Percentiles rank a stretch among this genome's conserved stretches.
Conservation (phyloP, 2,797 vertebrate species). For the Cryptoprocta ferox region DNA sequence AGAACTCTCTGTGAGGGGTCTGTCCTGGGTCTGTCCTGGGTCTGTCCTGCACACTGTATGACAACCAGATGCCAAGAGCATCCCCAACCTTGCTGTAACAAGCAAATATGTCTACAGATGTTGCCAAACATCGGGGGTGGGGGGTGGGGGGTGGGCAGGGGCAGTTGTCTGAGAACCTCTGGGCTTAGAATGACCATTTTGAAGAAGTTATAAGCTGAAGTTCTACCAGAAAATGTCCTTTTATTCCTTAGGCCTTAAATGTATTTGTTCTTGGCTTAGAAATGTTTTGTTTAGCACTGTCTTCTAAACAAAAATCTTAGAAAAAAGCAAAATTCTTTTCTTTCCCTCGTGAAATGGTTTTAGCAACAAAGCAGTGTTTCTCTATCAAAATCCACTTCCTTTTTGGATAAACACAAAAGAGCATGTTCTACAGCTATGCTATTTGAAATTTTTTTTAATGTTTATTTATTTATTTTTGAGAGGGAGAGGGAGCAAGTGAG, state of each 20-base stretch:
- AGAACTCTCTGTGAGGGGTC: background rate
- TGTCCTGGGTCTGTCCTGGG: background rate
- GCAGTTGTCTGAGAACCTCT: background rate
- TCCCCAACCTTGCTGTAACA: background rate
- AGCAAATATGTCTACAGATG: background rate
- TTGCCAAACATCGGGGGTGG: too few species aligned
- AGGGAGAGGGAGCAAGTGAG: too few species aligned
- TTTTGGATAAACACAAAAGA: background rate
- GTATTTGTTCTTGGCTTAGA: background rate
- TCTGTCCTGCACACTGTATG: background rate
- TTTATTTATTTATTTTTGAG: too few species aligned
- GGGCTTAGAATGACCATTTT: background rate
- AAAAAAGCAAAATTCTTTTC: background rate
- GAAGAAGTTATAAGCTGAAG: background rate
- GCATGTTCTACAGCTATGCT: background rate
- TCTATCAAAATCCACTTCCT: background rate
- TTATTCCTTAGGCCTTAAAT: background rate
- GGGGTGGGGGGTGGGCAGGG: background rate
- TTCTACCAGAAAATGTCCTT: background rate
- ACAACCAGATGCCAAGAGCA: background rate
- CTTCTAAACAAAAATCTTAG: constrained; percentile 45
- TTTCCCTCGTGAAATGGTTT: constrained; percentile 13
- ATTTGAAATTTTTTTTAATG: background rate
- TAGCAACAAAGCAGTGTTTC: background rate
- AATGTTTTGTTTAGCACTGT: constrained; percentile 32